phyloP scores from a whole-genome alignment of 2,888 invertebrate species.

The Temnothorax ravouxi region DNA sequence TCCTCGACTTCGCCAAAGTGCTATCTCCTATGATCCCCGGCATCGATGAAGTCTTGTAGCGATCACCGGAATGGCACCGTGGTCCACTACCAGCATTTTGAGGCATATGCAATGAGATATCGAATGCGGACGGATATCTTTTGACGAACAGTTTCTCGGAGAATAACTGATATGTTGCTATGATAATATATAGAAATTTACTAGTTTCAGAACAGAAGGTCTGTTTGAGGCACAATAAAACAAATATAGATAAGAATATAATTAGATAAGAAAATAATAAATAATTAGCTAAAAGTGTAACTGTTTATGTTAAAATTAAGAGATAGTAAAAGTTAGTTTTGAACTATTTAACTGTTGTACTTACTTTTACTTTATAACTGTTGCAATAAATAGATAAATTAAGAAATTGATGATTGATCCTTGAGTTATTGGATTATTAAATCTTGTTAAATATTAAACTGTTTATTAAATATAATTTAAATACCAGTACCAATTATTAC shows the following conservation, averaged over 20 bases:
- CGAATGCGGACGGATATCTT: neutral
- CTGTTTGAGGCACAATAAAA: neutral
- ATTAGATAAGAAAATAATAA: neutral
- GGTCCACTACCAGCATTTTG: slow-evolving; percentile 32
- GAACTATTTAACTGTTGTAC: neutral
- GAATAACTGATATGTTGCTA: neutral
- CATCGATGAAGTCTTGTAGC: slow-evolving; percentile 4
- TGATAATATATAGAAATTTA: slow-evolving; percentile 8
- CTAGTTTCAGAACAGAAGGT: too few species aligned
- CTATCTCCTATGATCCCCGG: slow-evolving; percentile 43
- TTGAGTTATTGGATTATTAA: neutral
- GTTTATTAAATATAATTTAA: neutral
- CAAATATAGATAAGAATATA: neutral
- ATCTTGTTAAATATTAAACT: neutral
- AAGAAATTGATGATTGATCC: neutral
- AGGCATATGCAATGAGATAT: slow-evolving; percentile 10
- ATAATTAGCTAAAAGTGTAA: neutral
- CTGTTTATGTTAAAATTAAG: neutral
- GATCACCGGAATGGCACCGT: slow-evolving; percentile 25
- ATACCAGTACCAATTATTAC: neutral
- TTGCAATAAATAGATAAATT: slow-evolving; percentile 1
- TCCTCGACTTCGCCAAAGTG: slow-evolving; percentile 48
- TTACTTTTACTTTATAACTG: neutral
- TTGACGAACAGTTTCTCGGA: neutral
- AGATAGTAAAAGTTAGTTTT: neutral